Evolutionary conservation across 2,113 vertebrate species (phyloP), one percentile per base, ranked within the genome.

Genomic region (Anser cygnoides): DNA sequence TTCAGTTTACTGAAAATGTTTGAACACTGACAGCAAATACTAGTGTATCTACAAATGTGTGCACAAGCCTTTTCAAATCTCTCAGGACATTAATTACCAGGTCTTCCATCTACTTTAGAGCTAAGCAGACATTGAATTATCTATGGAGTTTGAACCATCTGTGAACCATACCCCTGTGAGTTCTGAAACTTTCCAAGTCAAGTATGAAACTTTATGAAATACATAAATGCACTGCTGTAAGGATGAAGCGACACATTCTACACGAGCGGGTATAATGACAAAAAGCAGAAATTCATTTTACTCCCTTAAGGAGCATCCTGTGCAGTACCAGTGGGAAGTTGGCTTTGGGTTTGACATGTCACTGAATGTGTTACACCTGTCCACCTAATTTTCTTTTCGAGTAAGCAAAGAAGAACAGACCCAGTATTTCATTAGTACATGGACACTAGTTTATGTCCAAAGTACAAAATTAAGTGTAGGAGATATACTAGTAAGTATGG

Each of bases 11-110:
- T 93, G 75, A 88, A 97, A 96, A 83, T 83, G 74, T 96, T 96
- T 97, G 90, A 98, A 97, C 72, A 77, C 59, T 95, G 93, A 95
- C 91, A 96, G 91, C 70, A 97, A 97, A 97, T 94, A 96, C 3
- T 41, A 89, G 61, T 93, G 70, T 83, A 86, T 91, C 81, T 95
- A 95, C 85, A 96, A 97, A 96, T 94, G 71, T 96, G 86, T 95
- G 81, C 94, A 93, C 88, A 96, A 93, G 94, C 62, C 78, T 87
- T 93, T 89, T 92, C 86, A 93, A 92, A 46, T 85, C 94, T 97
- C 91, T 93, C 80, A 84, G 44, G 84, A 91, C 84, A 83, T 88
- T 96, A 96, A 96, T 96, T 98, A 93, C 86, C 72, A 92, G 65
- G 65, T 65, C 80, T 96, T 97, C 21, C 6, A 89, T 95, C 86